Percentiles rank a stretch among this genome's conserved stretches.
phyloP scores from a whole-genome alignment of 2,888 invertebrate species.

The Brachyopa scutellaris region DNA sequence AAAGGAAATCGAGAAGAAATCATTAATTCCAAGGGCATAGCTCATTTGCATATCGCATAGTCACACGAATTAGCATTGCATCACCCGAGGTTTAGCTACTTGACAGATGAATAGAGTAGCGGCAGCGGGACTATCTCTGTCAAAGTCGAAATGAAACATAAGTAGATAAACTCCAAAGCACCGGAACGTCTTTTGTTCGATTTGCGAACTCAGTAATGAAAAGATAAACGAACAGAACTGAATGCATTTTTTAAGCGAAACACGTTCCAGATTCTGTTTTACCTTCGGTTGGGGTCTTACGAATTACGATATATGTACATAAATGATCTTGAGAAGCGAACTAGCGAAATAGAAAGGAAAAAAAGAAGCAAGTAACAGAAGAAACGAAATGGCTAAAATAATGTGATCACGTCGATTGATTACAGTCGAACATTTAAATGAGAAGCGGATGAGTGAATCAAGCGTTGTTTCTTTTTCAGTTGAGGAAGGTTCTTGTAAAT shows the following conservation, averaged over 20 bases:
- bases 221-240: slow-evolving; percentile 22
- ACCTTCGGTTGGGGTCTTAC: slow-evolving; percentile 49
- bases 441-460: slow-evolving; percentile 39
- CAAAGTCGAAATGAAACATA: slow-evolving; percentile 38
- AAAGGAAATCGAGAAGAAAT: slow-evolving; percentile 30
- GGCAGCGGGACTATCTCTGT: background rate
- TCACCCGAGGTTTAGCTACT: slow-evolving; percentile 39
- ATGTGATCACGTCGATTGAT: slow-evolving; percentile 37
- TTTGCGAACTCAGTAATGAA: slow-evolving; percentile 9
- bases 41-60: slow-evolving; percentile 43
- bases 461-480: background rate
- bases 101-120: slow-evolving; percentile 5
- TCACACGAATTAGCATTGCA: slow-evolving; percentile 35
- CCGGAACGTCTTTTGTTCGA: background rate
- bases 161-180: slow-evolving; percentile 7
- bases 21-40: slow-evolving; percentile 63
- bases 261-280: slow-evolving; percentile 56
- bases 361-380: background rate
- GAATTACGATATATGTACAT: background rate
- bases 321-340: slow-evolving; percentile 41
- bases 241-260: slow-evolving; percentile 51
- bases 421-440: slow-evolving; percentile 31
- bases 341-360: slow-evolving; percentile 32
- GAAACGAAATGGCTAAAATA: slow-evolving; percentile 6
- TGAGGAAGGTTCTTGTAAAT: slow-evolving; percentile 31